Evolutionary conservation across 1,140 invertebrate species (phyloP).

Genomic region (Calosoma granatense): DNA sequence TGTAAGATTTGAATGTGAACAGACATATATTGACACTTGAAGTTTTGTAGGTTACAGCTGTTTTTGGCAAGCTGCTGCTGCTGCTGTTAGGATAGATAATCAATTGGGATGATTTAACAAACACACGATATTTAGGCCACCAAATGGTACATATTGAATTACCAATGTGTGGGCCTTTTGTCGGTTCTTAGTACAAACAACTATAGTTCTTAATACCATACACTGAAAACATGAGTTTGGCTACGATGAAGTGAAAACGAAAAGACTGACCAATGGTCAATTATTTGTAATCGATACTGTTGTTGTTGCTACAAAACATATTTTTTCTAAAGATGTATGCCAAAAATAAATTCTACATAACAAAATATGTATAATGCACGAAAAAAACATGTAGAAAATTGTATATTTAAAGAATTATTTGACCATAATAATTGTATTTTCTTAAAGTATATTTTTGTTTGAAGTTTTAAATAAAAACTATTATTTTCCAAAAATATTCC

Average conservation of each 20-base stretch:
- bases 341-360: no score
- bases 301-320: not conserved
- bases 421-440: not conserved
- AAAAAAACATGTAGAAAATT: no score
- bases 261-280: conserved; percentile 1
- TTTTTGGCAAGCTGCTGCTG: no score
- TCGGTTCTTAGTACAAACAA: not conserved
- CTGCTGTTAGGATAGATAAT: not conserved
- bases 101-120: not conserved
- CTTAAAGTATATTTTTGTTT: not conserved
- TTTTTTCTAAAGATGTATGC: not conserved
- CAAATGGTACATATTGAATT: conserved; percentile 4
- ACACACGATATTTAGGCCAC: not conserved
- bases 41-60: no score
- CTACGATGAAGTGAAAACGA: no score
- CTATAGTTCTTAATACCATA: not conserved
- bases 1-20: not conserved
- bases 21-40: not conserved
- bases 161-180: not conserved
- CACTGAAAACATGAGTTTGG: no score
- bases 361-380: no score
- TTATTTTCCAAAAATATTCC: not conserved
- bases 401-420: not conserved
- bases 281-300: not conserved
- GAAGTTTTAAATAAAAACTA: not conserved